Base-by-base conservation (phyloP, 2,113 vertebrate species). In the Hippocampus comes region DNA sequence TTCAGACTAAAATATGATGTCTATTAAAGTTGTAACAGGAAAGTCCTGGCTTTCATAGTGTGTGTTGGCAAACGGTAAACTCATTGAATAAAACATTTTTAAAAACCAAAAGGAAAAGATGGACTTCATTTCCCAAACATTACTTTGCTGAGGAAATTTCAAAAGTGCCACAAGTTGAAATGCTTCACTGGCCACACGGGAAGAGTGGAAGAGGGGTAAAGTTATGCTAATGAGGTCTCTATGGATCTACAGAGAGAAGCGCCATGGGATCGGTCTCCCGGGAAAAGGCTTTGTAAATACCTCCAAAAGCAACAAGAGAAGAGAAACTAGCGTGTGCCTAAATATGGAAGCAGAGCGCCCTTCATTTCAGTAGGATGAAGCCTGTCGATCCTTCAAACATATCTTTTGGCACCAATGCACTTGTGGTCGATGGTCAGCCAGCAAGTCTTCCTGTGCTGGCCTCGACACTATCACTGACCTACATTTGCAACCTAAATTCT, bases 351-450 rank as follows among this genome's bases (percentile, higher is more conserved):
- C 66, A 74, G 67, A 71, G 55, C n/a, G 30, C 67, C 77, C 27
- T 82, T 82, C 70, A 82, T 88, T 85, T 85, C 77, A 86, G 83
- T 84, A 80, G 85, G 65, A 88, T 89, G 80, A 90, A 88, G 80
- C 74, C 75, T 48, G 46, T 67, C 57, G 76, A 86, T 82, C 69
- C 83, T 83, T 82, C 27, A 38, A 43, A 25, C 48, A 27, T 17
- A 48, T 67, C 12, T 48, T 12, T n/a, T 66, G 3, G 41, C n/a
- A 43, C 15, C 43, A 4, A 17, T 15, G 15, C 46, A 48, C 46
- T 46, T 21, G 14, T 59, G 23, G 23, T 15, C 2, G n/a, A 9
- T 23, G 3, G 23, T 57, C 51, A 57, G 23, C n/a, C 56, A 59
- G 23, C 11, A 3, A 25, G n/a, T 14, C 56, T 12, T 59, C n/a